Conservation (phyloP, 2,113 vertebrate species). For the Indri indri region DNA sequence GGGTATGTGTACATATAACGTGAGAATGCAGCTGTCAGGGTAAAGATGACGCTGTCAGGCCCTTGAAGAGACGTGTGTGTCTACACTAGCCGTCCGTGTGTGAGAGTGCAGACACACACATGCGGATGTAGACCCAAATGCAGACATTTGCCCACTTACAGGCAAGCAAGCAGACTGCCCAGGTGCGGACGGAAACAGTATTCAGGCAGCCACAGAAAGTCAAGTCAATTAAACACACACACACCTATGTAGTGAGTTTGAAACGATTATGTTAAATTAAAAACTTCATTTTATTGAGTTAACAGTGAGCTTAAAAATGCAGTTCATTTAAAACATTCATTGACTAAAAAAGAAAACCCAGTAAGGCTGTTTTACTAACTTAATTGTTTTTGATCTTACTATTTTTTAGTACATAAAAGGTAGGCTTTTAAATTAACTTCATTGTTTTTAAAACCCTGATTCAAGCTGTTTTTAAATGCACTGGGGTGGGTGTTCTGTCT, state of each 20-base stretch:
- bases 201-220: constrained; percentile 48
- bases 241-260: constrained; percentile 61
- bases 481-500: background rate
- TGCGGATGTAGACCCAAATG: background rate
- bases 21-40: background rate
- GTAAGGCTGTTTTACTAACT: constrained; percentile 60
- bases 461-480: constrained; percentile 27
- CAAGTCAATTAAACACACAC: constrained; percentile 47
- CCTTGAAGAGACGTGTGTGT: background rate
- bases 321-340: constrained; percentile 70
- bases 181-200: background rate
- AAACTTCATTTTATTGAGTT: constrained; percentile 73
- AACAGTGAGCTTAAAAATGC: constrained; percentile 60
- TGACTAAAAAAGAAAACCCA: constrained; percentile 38
- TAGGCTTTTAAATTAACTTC: constrained; percentile 67
- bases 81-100: background rate
- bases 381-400: constrained; percentile 69
- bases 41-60: background rate
- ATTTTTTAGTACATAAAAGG: constrained; percentile 60
- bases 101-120: too few species aligned
- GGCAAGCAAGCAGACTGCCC: background rate
- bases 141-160: background rate
- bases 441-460: constrained; percentile 41
- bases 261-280: constrained; percentile 73
- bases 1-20: background rate